Conservation (phyloP, 2,113 vertebrate genomes). For the Semicossyphus pulcher region DNA sequence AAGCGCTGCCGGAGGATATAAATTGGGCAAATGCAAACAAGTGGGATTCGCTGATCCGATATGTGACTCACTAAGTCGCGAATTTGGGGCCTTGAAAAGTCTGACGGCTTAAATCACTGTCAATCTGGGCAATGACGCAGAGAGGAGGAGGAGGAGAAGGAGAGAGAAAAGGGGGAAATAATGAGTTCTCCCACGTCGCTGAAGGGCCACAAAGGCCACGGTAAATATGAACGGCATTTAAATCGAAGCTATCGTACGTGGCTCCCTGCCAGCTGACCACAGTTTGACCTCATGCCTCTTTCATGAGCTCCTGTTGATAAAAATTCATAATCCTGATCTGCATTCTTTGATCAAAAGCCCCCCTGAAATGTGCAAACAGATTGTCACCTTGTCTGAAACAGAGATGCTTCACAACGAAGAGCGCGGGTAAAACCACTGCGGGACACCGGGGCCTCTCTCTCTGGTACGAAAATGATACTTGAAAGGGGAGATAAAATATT, state of each 20-base stretch:
- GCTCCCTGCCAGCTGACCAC: constrained; percentile 51
- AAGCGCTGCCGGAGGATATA: constrained; percentile 36
- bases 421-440: constrained; percentile 5
- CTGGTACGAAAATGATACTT: constrained; percentile 68
- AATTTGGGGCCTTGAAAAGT: constrained; percentile 60
- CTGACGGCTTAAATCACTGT: constrained; percentile 68
- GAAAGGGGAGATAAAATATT: constrained; percentile 74
- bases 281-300: constrained; percentile 54
- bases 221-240: constrained; percentile 41
- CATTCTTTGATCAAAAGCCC: constrained; percentile 53
- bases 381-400: constrained; percentile 49
- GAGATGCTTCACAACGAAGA: constrained; percentile 48
- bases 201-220: constrained; percentile 12
- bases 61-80: constrained; percentile 61
- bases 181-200: constrained; percentile 36
- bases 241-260: constrained; percentile 36
- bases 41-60: constrained; percentile 53
- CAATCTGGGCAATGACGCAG: constrained; percentile 48
- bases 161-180: constrained; percentile 23
- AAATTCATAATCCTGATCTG: constrained; percentile 58
- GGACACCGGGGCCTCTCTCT: constrained; percentile 39
- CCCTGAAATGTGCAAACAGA: constrained; percentile 48
- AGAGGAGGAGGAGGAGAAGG: constrained; percentile 12
- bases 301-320: constrained; percentile 46
- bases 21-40: constrained; percentile 69